Percentiles rank a stretch among this genome's conserved stretches.
Conservation (phyloP, 92 coral and sea anemone species). For the Siderastrea siderea region DNA sequence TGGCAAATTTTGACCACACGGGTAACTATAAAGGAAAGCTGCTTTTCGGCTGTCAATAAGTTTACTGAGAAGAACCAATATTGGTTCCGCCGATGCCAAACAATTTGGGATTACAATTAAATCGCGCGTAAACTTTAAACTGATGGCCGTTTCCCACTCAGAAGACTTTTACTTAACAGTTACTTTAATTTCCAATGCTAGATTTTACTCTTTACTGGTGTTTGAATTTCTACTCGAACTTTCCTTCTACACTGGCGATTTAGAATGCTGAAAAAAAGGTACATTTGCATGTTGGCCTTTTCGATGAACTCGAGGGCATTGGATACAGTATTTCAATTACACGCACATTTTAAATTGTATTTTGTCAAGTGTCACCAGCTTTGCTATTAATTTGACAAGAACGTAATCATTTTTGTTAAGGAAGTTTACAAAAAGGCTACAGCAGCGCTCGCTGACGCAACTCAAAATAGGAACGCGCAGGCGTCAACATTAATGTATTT, state of each 20-base stretch:
- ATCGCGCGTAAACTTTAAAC: neutral
- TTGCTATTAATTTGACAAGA: constrained; percentile 12
- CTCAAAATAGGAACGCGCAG: neutral
- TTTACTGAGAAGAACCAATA: constrained; percentile 6
- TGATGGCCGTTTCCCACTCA: neutral
- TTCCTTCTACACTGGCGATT: too few species aligned
- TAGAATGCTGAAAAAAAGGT: too few species aligned
- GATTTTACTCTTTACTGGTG: neutral
- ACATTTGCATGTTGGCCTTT: too few species aligned
- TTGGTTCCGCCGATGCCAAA: constrained; percentile 7
- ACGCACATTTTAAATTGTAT: constrained; percentile 17
- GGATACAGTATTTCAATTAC: neutral
- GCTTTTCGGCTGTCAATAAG: constrained; percentile 10
- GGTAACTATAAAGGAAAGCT: neutral
- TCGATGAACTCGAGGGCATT: too few species aligned
- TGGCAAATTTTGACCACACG: constrained; percentile 6
- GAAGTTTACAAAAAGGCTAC: neutral
- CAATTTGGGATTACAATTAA: constrained; percentile 4
- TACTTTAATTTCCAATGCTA: neutral
- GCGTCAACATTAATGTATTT: neutral
- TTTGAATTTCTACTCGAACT: too few species aligned
- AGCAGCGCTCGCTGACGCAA: neutral
- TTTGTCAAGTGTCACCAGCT: neutral
- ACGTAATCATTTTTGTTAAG: neutral
- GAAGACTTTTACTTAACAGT: neutral